Percentiles rank a stretch among this genome's conserved stretches.
phyloP scores from a whole-genome alignment of 2,797 vertebrate species.

The Hydrolagus colliei region DNA sequence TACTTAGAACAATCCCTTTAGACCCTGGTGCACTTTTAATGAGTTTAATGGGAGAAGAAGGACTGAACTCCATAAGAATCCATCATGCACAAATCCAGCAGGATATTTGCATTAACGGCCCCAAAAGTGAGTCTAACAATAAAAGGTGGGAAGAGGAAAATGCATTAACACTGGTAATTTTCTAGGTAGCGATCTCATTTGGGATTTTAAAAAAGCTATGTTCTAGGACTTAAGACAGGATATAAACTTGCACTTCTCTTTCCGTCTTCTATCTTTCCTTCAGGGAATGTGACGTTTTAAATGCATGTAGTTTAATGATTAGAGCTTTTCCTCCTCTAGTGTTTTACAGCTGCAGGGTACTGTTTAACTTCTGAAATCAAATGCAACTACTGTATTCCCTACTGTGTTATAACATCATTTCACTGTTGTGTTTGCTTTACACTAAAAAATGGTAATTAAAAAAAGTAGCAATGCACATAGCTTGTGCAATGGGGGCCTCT shows the following conservation, averaged over 20 bases:
- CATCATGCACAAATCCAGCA: not conserved
- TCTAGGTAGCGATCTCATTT: not conserved
- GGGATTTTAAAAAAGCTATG: not conserved
- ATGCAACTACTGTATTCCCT: conserved; percentile 15
- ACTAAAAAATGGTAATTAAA: too few species aligned
- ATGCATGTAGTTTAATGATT: not conserved
- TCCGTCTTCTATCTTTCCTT: not conserved
- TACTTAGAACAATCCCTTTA: too few species aligned
- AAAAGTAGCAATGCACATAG: too few species aligned
- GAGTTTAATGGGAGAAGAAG: not conserved
- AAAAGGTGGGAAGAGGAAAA: not conserved
- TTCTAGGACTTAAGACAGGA: not conserved
- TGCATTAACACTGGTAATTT: not conserved
- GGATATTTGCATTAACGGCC: not conserved
- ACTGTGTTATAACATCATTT: conserved; percentile 20
- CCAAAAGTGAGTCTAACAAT: not conserved
- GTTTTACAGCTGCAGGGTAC: conserved; percentile 10
- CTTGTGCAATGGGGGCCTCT: too few species aligned
- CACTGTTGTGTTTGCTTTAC: not conserved
- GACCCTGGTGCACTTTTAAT: too few species aligned
- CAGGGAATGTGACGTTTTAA: conserved; percentile 16
- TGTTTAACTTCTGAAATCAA: not conserved
- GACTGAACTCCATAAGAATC: not conserved
- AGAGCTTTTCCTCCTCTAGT: not conserved
- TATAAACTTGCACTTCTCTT: conserved; percentile 14